Evolutionary conservation across 2,113 vertebrate species (phyloP).

Genomic region (Trichechus manatus): DNA sequence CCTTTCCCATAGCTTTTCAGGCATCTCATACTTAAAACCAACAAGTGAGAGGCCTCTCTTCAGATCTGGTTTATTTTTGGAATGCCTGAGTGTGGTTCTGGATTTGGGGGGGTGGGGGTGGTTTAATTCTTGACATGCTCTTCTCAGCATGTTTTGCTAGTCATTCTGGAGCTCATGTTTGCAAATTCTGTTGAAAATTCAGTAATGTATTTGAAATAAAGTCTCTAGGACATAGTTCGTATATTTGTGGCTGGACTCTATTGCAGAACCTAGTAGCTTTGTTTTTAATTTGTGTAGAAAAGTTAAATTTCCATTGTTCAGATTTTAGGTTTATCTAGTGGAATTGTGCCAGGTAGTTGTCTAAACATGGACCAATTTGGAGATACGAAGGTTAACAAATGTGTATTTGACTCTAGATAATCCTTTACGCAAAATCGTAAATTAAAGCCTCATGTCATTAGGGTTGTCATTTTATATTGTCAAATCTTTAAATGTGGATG

Average conservation of each 20-base stretch:
- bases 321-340: slow-evolving; percentile 74
- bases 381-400: slow-evolving; percentile 66
- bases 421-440: slow-evolving; percentile 63
- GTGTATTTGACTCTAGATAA: slow-evolving; percentile 75
- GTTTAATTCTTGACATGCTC: slow-evolving; percentile 73
- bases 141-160: slow-evolving; percentile 83
- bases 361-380: slow-evolving; percentile 71
- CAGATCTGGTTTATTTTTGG: slow-evolving; percentile 79
- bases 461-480: slow-evolving; percentile 74
- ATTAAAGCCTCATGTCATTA: slow-evolving; percentile 70
- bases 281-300: slow-evolving; percentile 73
- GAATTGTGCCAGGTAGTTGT: slow-evolving; percentile 69
- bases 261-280: slow-evolving; percentile 80
- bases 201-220: slow-evolving; percentile 81
- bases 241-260: slow-evolving; percentile 83
- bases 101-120: not conserved
- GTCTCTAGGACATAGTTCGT: slow-evolving; percentile 81
- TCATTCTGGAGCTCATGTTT: slow-evolving; percentile 86
- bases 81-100: slow-evolving; percentile 77
- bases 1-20: slow-evolving; percentile 77
- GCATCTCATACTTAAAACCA: slow-evolving; percentile 77
- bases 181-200: slow-evolving; percentile 86
- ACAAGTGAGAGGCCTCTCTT: slow-evolving; percentile 77
- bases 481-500: slow-evolving; percentile 69
- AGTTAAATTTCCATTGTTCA: slow-evolving; percentile 69